A percentile compares a stretch with the other conserved stretches of the same genome.
phyloP scores from a whole-genome alignment of 64 coral and sea anemone species.

The Trachythela sp. region DNA sequence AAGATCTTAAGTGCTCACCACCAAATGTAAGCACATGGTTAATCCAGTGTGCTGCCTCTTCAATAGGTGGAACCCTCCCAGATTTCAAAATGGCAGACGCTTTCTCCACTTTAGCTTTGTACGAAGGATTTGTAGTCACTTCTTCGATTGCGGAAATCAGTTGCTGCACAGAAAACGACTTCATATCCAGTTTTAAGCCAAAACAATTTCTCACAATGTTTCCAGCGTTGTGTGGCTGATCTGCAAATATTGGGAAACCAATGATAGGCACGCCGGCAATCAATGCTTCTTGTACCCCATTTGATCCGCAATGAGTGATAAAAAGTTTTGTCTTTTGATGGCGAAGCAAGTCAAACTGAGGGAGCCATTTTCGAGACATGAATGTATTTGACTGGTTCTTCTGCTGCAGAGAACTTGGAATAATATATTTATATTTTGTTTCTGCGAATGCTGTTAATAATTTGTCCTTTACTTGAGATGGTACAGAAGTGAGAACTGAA shows the following conservation, averaged over 20 bases:
- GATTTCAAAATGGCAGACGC: slow-evolving; percentile 4
- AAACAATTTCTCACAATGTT: neutral
- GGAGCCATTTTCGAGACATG: neutral
- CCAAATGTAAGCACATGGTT: too few species aligned
- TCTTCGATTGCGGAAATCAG: neutral
- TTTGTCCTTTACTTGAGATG: neutral
- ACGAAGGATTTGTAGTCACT: slow-evolving; percentile 10
- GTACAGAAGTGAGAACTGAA: neutral
- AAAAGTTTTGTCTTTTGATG: neutral
- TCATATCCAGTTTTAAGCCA: neutral
- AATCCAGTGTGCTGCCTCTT: slow-evolving; percentile 15
- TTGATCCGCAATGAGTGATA: neutral
- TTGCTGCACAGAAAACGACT: neutral
- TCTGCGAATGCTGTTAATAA: neutral
- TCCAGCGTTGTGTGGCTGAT: neutral
- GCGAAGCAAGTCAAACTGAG: neutral
- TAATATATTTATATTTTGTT: neutral
- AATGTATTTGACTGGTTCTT: neutral
- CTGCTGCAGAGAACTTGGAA: neutral
- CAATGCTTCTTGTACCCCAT: neutral
- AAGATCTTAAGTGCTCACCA: too few species aligned
- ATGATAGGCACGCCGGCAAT: neutral
- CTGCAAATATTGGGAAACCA: neutral
- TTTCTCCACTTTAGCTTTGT: neutral
- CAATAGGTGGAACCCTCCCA: neutral